These are phyloP conservation scores for Drosophila greeni DNA, from an alignment of 2,888 invertebrate genomes.

Conservation along the genomic window DNA sequence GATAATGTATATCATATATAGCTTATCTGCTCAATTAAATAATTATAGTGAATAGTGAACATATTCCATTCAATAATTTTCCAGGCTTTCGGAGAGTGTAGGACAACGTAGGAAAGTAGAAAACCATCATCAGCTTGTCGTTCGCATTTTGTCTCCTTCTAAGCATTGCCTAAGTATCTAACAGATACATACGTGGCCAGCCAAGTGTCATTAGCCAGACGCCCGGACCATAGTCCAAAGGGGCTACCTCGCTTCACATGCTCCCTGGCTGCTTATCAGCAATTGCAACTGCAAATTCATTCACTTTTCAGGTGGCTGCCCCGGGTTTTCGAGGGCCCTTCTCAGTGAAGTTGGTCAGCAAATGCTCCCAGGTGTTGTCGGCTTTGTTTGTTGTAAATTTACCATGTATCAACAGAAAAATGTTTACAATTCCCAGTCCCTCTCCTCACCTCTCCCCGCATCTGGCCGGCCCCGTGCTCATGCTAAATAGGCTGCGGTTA, in stretches of 20 bases:
- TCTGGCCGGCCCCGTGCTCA: constrained; percentile 3
- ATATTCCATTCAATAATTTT: background rate
- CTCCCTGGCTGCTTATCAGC: constrained; percentile 18
- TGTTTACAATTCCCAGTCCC: constrained; percentile 38
- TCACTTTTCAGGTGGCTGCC: constrained; percentile 19
- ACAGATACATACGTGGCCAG: constrained; percentile 6
- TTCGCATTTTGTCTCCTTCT: background rate
- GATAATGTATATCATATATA: no score
- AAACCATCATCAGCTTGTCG: constrained; percentile 8
- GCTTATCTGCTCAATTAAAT: no score
- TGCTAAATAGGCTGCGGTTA: constrained; percentile 42
- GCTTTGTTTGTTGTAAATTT: constrained; percentile 34
- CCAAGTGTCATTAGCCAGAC: constrained; percentile 20
- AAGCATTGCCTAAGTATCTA: constrained; percentile 2
- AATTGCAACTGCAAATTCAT: constrained; percentile 25
- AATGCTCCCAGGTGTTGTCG: constrained; percentile 21
- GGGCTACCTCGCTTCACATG: background rate
- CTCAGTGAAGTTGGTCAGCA: constrained; percentile 13
- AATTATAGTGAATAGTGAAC: no score
- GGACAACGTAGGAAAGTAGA: background rate
- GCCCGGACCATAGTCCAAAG: background rate
- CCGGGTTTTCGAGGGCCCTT: constrained; percentile 18
- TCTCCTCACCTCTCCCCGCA: background rate
- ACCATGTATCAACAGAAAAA: constrained; percentile 39
- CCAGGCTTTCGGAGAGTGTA: background rate